These are phyloP conservation scores for Phylloscopus collybita DNA, from an alignment of 2,797 vertebrate genomes.

Conservation along the genomic window DNA sequence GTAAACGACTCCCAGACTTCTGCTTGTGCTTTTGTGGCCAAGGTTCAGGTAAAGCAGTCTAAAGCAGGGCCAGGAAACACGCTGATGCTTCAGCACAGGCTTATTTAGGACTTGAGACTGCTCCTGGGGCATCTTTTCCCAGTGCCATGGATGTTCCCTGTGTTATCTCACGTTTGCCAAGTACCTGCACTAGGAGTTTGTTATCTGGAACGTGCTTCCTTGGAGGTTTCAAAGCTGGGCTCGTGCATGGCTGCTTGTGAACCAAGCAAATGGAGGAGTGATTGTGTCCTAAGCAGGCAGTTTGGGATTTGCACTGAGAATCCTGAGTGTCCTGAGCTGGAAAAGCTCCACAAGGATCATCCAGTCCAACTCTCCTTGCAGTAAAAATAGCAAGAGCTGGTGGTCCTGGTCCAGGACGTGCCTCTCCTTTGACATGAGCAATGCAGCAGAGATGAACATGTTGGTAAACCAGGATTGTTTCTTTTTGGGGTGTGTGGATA, in stretches of 20 bases:
- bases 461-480: neutral
- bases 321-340: neutral
- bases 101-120: neutral
- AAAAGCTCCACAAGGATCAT: neutral
- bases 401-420: neutral
- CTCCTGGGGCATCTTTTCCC: neutral
- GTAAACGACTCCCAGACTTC: neutral
- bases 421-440: neutral
- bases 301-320: neutral
- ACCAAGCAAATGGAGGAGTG: neutral
- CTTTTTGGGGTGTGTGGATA: neutral
- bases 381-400: neutral
- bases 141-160: no score
- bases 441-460: rapidly evolving
- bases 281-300: neutral
- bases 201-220: neutral
- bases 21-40: neutral
- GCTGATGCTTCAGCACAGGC: neutral
- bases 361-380: neutral
- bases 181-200: neutral
- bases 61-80: neutral
- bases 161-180: neutral
- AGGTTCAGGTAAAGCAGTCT: neutral
- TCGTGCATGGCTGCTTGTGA: neutral
- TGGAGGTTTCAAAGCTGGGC: neutral